Evolutionary conservation across 1,140 invertebrate genomes (phyloP), one percentile per base, ranked within the genome.

Genomic region (Brachionus angularis): DNA sequence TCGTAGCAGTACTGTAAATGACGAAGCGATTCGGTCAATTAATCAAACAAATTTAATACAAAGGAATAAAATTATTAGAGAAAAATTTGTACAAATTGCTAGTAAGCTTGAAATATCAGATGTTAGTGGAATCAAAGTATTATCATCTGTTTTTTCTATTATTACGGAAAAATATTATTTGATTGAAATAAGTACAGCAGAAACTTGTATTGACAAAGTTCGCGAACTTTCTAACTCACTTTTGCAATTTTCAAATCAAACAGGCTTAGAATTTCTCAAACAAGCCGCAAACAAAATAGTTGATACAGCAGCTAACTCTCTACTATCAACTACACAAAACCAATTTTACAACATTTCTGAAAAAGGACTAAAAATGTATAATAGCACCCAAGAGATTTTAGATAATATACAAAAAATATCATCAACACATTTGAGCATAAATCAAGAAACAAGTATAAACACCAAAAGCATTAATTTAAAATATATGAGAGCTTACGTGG

Each of bases 221-320:
- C n/a, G 31, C 2, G n/a, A 25, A 16, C 10, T 27, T 29, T 25
- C 21, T 5, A 10, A 27, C 16, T 25, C 27, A 29, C 31, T 52
- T 23, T 31, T 27, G 1, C 3, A 52, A 29, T 52, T 16, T 27
- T 52, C 50, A 27, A 27, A 52, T 12, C 27, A 12, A 2, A 25
- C 12, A n/a, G 27, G 29, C 16, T 27, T 52, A 5, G 29, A 52
- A 14, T 52, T 27, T 27, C 14, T 52, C 16, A 52, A 52, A 52
- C 50, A 52, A 52, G 50, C 50, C 29, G 5, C 50, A 27, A 27
- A 52, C 29, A 52, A 14, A 33, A 52, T 52, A 27, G 2, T 52
- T 16, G 50, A 52, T 16, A 29, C 50, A 29, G 31, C 29, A 4
- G 50, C 23, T 14, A 52, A 52, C 31, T 25, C 29, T 16, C 12